Base-by-base conservation (phyloP, 2,888 invertebrate species). In the Drepanosiphum platanoidis region DNA sequence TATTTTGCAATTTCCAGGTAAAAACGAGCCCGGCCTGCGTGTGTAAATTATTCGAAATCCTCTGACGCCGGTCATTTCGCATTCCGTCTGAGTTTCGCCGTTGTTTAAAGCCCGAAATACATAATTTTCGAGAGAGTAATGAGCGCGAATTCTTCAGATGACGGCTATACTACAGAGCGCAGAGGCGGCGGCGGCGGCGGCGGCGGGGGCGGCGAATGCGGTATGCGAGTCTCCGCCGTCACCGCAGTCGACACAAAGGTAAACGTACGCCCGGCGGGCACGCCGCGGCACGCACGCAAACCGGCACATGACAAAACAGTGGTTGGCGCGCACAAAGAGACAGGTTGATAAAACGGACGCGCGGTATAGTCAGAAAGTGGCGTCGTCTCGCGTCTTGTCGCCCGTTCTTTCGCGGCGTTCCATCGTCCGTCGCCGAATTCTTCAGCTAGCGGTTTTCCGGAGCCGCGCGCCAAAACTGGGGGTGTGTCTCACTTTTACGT, bases 141-240 rank as follows among this genome's bases (percentile, higher is more conserved):
- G 83, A 75, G 30, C 83, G 22, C 34, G 36, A 83, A 83, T 83
- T 83, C 83, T 83, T 83, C 52, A 52, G 83, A 83, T 75, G 75
- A 66, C 75, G 32, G 66, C 13, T 82, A 32, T 34, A 39, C 30
- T 32, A 30, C 30, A 15, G 42, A 5, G 30, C 11, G 32, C 18
- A n/a, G n/a, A n/a, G n/a, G n/a, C n/a, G n/a, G n/a, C n/a, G n/a
- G n/a, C n/a, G 39, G 34, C 8, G 46, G 7, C 22, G 5, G 39
- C 32, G n/a, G 34, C 18, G 11, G 34, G 15, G n/a, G 52, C 18
- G 52, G 27, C 52, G 52, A 34, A 70, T 7, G 22, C 22, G 83
- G 83, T 61, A 82, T 42, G 82, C 42, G 32, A 30, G 52, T 42
- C 30, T 61, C 30, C 42, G 34, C 15, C 15, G 1, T n/a, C 46